Evolutionary conservation across 2,113 vertebrate genomes (phyloP), one percentile per base, ranked within the genome.

Genomic region (Oryzias celebensis): DNA sequence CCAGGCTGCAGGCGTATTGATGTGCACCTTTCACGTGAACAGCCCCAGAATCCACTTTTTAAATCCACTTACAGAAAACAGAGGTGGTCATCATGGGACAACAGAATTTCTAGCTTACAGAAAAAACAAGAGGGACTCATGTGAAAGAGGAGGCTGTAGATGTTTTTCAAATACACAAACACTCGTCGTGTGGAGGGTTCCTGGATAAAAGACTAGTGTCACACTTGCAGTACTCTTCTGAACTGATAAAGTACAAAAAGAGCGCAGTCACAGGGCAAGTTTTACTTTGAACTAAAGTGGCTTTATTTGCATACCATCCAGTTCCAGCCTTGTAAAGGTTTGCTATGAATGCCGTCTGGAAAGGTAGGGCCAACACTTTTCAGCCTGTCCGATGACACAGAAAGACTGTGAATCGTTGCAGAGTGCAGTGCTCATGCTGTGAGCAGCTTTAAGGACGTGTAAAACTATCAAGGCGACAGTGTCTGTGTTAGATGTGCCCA

Each of bases 361-460:
- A 68, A 54, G 53, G 23, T 24, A 28, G 26, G 26, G 26, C 5
- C 26, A 54, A 47, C 42, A 63, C 52, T 10, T 45, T 41, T 15
- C 0, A 45, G 52, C 54, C 47, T 49, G 23, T 7, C 24, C 26
- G 24, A 51, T 24, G 8, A 54, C 47, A 41, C 56, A 48, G 20
- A 63, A 26, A 50, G 56, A 52, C 22, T 61, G 26, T 60, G 49
- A 52, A 49, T 44, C 12, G 31, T 18, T 52, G 53, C 52, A 4
- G n/a, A 49, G 16, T 57, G 59, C 51, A 26, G 65, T 62, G 58
- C 65, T 57, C 52, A 65, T 56, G 72, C 65, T 56, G 68, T 44
- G 22, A 53, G 43, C 72, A 43, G 71, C 77, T 81, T 66, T 77
- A 24, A 71, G 44, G 60, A 58, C 14, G 65, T 58, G 61, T 78